These are phyloP conservation scores for Threskiornis aethiopicus DNA, from an alignment of 2,797 vertebrate genomes.

Conservation along the genomic window DNA sequence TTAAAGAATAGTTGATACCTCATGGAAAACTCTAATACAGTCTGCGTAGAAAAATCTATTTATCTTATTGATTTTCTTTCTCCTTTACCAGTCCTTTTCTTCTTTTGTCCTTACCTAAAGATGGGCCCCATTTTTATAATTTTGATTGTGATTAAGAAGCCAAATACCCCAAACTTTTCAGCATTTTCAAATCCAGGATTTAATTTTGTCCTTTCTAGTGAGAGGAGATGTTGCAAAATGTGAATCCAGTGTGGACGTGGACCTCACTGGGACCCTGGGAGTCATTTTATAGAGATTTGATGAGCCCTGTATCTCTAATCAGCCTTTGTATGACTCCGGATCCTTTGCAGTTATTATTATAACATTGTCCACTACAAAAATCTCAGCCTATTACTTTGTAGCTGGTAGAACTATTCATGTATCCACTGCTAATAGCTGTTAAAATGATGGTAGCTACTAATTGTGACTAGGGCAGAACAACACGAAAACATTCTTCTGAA, in stretches of 20 bases:
- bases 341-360: not conserved
- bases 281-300: not conserved
- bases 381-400: not conserved
- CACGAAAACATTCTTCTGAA: not conserved
- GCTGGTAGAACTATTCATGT: not conserved
- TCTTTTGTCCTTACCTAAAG: not conserved
- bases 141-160: not conserved
- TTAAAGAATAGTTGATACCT: conserved; percentile 15
- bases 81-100: not conserved
- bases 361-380: not conserved
- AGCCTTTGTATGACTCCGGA: not conserved
- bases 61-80: conserved; percentile 14
- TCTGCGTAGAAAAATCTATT: conserved; percentile 1
- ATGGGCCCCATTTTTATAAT: not conserved
- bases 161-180: not conserved
- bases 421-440: not conserved
- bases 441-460: not conserved
- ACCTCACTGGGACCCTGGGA: not conserved
- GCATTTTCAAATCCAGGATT: not conserved
- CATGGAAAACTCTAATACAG: not conserved
- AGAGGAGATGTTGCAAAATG: not conserved
- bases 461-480: not conserved
- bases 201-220: not conserved
- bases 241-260: not conserved
- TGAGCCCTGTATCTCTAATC: not conserved